Evolutionary conservation across 1,140 invertebrate genomes (phyloP), one percentile per base, ranked within the genome.

Genomic region (Heliconius congener): DNA sequence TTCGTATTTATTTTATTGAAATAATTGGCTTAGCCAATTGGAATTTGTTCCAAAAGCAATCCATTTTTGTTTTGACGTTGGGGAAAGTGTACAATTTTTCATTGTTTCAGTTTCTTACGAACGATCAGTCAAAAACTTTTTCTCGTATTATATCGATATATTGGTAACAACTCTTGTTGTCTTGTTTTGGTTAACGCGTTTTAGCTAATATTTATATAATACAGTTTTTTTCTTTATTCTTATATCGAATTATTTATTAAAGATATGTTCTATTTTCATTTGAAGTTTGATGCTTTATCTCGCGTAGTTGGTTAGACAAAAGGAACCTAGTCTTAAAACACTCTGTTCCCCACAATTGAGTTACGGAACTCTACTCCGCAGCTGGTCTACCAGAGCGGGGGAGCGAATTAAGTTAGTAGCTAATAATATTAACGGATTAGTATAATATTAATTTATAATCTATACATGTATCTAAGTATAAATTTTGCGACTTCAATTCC

Each of bases 71-170:
- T 81, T 75, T 81, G 75, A 77, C 73, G 77, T 60, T 30, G 73
- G 27, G 71, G 50, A 73, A 71, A 57, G 60, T 66, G 74, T 79
- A 70, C 34, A 73, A 66, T 74, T 75, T 79, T 77, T 77, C 72
- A 74, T 81, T 77, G 75, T 73, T 77, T 74, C 75, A 57, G 73
- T 60, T 73, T 80, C 66, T 55, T 50, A 66, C 77, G 46, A 42
- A 66, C 79, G 79, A 81, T 81, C 75, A 74, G 74, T 81, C 79
- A 81, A 81, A 80, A 81, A 81, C 37, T 81, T 81, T 74, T 50
- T 60, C 50, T 30, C 72, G 50, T 73, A 73, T 55, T 77, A 77
- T 77, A 66, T 66, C 9, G 27, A 30, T 66, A 30, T 66, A 30
- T 23, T n/a, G 9, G 60, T 77, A 34, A 2, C 27, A 60, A 42